Base-by-base conservation (phyloP, 2,888 invertebrate species). In the Pachydiplax longipennis region DNA sequence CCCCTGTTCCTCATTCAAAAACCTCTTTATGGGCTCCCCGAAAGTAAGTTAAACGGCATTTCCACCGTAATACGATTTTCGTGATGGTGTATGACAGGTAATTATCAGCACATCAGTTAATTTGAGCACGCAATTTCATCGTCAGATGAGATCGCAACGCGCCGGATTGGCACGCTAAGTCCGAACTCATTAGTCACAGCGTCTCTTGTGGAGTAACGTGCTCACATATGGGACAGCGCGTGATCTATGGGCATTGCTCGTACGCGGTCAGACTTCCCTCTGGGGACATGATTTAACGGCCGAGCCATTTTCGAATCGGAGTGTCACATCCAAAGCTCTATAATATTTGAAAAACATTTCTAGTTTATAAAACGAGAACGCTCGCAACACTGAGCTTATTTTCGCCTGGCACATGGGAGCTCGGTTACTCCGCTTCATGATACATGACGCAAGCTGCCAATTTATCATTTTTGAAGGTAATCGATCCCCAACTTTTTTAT, bases 91-190 rank as follows among this genome's bases (percentile, higher is more conserved):
- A 22, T 37, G 61, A 53, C 87, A 61, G 87, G 61, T 61, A 87
- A 87, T 87, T 87, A 87, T 53, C 35, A 53, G 37, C 58, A 61
- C 53, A 61, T 61, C 37, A 53, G 61, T 87, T 87, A 87, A 87
- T 87, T 87, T 58, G 87, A 87, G 61, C 87, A 22, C 61, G 37
- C 37, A 61, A 87, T 61, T 87, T 87, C 48, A 53, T 61, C 87
- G 37, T 87, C 87, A 61, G 58, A 87, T 87, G 87, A 58, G 87
- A 87, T 58, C 87, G 87, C 83, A 83, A 6, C 44, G 44, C 53
- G 53, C 18, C 53, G 53, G 53, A 53, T 53, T 53, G 53, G 53
- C 53, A 31, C 31, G 82, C 31, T 22, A 22, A 44, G 82, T 83
- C 82, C 31, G 82, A 53, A 83, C 53, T 83, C 53, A 53, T 83